phyloP scores from a whole-genome alignment of 2,113 vertebrate genomes.

The Menidia beryllina region DNA sequence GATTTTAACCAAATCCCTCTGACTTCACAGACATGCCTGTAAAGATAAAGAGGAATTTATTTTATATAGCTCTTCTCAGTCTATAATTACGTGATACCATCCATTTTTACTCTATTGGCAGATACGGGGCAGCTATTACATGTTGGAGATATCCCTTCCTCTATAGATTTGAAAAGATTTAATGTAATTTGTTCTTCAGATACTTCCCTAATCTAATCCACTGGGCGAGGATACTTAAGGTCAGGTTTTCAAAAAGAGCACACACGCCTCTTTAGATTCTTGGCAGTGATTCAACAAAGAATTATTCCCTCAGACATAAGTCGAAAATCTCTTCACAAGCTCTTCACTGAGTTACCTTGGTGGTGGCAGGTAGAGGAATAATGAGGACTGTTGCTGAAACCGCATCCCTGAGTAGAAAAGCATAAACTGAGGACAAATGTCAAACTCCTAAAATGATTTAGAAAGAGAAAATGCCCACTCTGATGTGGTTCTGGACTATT shows the following conservation, averaged over 20 bases:
- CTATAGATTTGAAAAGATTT: constrained; percentile 70
- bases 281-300: constrained; percentile 57
- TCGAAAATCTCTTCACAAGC: constrained; percentile 54
- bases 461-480: constrained; percentile 36
- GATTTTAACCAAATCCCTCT: constrained; percentile 70
- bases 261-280: constrained; percentile 54
- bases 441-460: constrained; percentile 52
- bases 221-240: constrained; percentile 62
- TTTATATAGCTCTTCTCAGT: constrained; percentile 50
- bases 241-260: constrained; percentile 58
- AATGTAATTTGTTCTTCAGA: constrained; percentile 63
- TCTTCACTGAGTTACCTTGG: constrained; percentile 56
- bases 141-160: constrained; percentile 62
- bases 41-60: constrained; percentile 72
- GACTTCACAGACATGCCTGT: constrained; percentile 75
- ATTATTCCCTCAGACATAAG: constrained; percentile 48
- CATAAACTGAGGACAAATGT: constrained; percentile 44
- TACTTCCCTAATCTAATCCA: constrained; percentile 63
- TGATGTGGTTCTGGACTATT: constrained; percentile 44
- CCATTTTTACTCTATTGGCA: constrained; percentile 51
- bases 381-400: constrained; percentile 29
- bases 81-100: constrained; percentile 58
- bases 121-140: constrained; percentile 55
- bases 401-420: constrained; percentile 4
- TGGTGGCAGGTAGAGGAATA: constrained; percentile 26